Evolutionary conservation across 1,140 invertebrate genomes (phyloP), one percentile per base, ranked within the genome.

Genomic region (Sycobia sp.): DNA sequence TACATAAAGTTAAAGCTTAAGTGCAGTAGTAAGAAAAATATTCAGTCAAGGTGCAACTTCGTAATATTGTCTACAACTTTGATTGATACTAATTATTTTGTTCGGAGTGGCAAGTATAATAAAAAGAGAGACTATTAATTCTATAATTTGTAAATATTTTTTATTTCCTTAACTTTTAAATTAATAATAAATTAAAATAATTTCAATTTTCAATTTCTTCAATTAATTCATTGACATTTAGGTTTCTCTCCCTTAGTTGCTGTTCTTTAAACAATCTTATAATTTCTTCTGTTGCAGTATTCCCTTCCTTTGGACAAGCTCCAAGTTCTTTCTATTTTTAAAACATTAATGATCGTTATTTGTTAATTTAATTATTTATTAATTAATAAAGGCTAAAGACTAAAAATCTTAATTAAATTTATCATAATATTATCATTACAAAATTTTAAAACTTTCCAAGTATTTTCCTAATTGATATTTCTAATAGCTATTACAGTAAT

Each of bases 201-300:
- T 39, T 39, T 39, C n/a, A n/a, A n/a, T n/a, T n/a, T n/a, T n/a
- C n/a, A 39, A 39, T n/a, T 39, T 11, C 3, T 39, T n/a, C 14
- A 11, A 29, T 9, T 29, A 18, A 3, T 36, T 50, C 2, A 36
- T 51, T 51, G 1, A 36, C 1, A 8, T 23, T 14, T 38, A 36
- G 9, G 4, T 49, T 53, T 57, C 1, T 1, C n/a, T 69, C 41
- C 22, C 62, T 23, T 43, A 64, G 25, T 61, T 76, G 62, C 32
- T 78, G 75, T 25, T 73, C 67, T 55, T 89, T 82, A 69, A 88
- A 91, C 67, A 91, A 75, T 69, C 87, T 77, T 20, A 89, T 76
- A 7, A 92, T 71, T 69, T 86, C 73, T 67, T 91, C 87, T 1
- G 89, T 89, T 1, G 89, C 90, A n/a, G 87, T 81, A 65, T 79